Evolutionary conservation across 2,797 vertebrate genomes (phyloP).

Genomic region (Gouania willdenowi): DNA sequence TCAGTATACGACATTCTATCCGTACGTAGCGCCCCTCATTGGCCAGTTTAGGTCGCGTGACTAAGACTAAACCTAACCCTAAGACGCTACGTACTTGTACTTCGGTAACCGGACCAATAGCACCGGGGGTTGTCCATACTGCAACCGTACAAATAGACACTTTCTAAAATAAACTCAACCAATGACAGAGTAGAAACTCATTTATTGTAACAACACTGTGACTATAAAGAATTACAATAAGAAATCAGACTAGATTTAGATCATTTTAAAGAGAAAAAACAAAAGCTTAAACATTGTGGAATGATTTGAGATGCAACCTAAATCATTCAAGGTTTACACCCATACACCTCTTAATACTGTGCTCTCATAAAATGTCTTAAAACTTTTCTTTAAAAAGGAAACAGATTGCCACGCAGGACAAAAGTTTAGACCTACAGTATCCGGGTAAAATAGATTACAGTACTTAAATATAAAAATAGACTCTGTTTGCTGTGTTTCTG

Average conservation of each 20-base stretch:
- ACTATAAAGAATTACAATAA: constrained; percentile 65
- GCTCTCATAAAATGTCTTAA: constrained; percentile 58
- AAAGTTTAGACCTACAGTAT: constrained; percentile 62
- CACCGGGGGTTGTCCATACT: too few relatives aligned
- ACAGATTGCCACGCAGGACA: constrained; percentile 40
- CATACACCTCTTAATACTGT: constrained; percentile 69
- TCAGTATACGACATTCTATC: too few relatives aligned
- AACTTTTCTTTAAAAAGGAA: constrained; percentile 40
- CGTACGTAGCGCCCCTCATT: too few relatives aligned
- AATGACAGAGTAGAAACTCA: constrained; percentile 35
- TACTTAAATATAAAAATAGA: constrained; percentile 85
- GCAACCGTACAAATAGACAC: too few relatives aligned
- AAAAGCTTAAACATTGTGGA: constrained; percentile 47
- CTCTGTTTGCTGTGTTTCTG: constrained; percentile 61
- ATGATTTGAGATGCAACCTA: constrained; percentile 67
- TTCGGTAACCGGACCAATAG: too few relatives aligned
- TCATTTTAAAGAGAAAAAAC: constrained; percentile 47
- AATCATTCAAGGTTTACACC: constrained; percentile 51
- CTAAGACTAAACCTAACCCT: too few relatives aligned
- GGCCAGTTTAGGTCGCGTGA: too few relatives aligned
- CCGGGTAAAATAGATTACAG: constrained; percentile 77
- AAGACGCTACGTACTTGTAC: too few relatives aligned
- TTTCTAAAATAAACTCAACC: constrained; percentile 4
- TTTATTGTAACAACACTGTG: constrained; percentile 66
- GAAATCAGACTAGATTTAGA: constrained; percentile 56